Percentiles rank a stretch among this genome's conserved stretches.
Conservation (phyloP, 2,113 vertebrate genomes). For the Bos javanicus region DNA sequence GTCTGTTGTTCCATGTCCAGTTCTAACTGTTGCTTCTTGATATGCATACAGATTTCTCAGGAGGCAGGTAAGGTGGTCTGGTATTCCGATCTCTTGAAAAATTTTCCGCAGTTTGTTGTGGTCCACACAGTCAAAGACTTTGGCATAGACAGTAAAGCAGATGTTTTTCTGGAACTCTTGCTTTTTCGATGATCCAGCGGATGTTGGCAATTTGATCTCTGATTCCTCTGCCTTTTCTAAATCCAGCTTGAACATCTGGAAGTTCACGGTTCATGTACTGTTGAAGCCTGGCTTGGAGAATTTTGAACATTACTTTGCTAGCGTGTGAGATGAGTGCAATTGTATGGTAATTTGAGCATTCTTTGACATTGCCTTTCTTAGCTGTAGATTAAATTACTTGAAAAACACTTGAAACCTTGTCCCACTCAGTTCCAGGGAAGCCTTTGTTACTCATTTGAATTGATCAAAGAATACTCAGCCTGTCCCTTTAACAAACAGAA, state of each 20-base stretch:
- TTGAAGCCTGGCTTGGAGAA: not conserved
- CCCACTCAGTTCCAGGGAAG: not conserved
- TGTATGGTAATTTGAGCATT: not conserved
- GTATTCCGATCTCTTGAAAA: not conserved
- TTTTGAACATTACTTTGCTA: not conserved
- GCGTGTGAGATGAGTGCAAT: not conserved
- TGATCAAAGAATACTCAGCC: not conserved
- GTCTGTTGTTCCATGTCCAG: not conserved
- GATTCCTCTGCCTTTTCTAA: not conserved
- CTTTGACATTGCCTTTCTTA: not conserved
- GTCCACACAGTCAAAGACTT: not conserved
- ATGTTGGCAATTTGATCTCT: not conserved
- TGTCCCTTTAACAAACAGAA: not conserved
- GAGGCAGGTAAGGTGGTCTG: not conserved
- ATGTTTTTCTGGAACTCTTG: not conserved
- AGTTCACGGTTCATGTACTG: not conserved
- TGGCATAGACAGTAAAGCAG: not conserved
- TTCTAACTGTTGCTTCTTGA: not conserved
- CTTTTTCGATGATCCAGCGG: not conserved
- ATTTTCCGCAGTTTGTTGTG: not conserved
- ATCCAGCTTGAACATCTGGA: not conserved
- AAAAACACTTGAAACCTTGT: conserved; percentile 6
- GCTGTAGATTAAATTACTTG: not conserved
- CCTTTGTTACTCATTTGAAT: conserved; percentile 24
- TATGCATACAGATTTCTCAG: not conserved